Conservation (phyloP, 2,113 vertebrate species). For the Silurus meridionalis region DNA sequence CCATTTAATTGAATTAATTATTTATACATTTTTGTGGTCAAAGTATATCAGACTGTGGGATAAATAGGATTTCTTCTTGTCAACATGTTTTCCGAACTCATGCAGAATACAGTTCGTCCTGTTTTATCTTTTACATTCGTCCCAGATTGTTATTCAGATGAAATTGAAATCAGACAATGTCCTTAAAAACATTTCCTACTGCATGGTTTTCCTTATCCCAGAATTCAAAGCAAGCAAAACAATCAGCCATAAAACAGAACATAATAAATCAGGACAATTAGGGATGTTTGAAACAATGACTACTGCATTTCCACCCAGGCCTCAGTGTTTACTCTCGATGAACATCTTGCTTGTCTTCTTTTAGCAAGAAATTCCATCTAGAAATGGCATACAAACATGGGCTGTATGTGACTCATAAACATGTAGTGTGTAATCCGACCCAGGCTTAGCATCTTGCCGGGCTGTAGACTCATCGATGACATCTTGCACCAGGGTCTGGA, state of each 20-base stretch:
- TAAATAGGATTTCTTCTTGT: background rate
- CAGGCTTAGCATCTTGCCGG: background rate
- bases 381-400: background rate
- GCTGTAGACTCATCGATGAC: background rate
- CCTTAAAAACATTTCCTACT: background rate
- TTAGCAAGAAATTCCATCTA: background rate
- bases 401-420: background rate
- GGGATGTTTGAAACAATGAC: background rate
- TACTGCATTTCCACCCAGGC: background rate
- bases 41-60: background rate
- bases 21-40: too few relatives aligned
- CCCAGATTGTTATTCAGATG: background rate
- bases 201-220: background rate
- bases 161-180: background rate
- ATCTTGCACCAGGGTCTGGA: background rate
- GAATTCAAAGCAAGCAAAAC: background rate
- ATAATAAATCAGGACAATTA: background rate
- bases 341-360: background rate
- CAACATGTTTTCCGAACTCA: background rate
- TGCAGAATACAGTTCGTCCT: background rate
- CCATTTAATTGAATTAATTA: too few relatives aligned
- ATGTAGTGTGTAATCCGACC: background rate
- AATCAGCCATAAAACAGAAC: background rate
- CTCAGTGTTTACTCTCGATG: background rate
- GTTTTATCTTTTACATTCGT: background rate